Evolutionary conservation across 2,797 vertebrate genomes (phyloP).

Genomic region (Eidolon dupreanum): DNA sequence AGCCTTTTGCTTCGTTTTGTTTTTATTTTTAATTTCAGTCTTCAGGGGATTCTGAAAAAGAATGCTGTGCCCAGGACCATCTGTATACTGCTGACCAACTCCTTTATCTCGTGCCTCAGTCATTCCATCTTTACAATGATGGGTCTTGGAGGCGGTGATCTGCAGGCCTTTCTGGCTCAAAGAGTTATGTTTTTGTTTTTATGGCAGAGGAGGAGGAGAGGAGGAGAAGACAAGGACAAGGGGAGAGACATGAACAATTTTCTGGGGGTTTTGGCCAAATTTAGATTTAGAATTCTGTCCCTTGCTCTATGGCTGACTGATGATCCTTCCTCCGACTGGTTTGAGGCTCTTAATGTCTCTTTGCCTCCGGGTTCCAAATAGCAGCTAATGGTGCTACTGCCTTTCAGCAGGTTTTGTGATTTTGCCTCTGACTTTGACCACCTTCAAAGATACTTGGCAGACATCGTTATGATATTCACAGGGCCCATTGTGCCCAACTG

Average conservation of each 20-base stretch:
- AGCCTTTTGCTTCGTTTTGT: not conserved
- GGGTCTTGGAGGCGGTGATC: not conserved
- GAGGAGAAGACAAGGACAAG: too few species aligned
- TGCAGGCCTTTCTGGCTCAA: not conserved
- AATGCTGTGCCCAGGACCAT: not conserved
- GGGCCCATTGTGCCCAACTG: constrained; percentile 14
- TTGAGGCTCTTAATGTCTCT: constrained; percentile 44
- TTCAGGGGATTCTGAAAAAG: not conserved
- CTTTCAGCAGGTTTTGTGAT: constrained; percentile 51
- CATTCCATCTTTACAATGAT: not conserved
- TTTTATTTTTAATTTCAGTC: not conserved
- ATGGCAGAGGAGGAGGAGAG: not conserved
- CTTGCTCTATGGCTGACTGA: constrained; percentile 1
- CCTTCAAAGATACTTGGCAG: constrained; percentile 59
- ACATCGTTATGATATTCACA: constrained; percentile 44
- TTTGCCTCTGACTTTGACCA: constrained; percentile 68
- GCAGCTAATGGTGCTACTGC: constrained; percentile 58
- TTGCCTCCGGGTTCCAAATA: constrained; percentile 66
- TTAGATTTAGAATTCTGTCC: constrained; percentile 53
- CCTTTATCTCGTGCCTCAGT: not conserved
- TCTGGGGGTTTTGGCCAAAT: not conserved
- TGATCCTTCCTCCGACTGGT: constrained; percentile 4
- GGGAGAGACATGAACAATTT: not conserved
- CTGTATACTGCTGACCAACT: not conserved
- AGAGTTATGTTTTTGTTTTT: not conserved